Evolutionary conservation across 1,140 invertebrate species (phyloP).

Genomic region (Drosophila ananassae): DNA sequence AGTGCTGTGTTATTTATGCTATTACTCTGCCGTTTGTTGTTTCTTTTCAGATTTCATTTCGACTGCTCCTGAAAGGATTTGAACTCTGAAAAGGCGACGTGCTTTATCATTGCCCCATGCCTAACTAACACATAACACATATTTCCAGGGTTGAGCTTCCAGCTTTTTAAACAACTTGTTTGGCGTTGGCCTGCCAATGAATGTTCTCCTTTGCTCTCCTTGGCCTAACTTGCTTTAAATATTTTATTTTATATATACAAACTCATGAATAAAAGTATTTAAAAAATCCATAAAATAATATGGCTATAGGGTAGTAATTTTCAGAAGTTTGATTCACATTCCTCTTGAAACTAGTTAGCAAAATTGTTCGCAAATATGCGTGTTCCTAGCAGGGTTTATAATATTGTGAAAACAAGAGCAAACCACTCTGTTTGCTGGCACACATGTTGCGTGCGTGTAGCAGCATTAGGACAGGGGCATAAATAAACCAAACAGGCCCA

Average conservation of each 20-base stretch:
- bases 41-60: neutral
- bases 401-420: neutral
- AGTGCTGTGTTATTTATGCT: conserved; percentile 22
- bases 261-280: no score
- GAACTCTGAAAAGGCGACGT: neutral
- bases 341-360: no score
- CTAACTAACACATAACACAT: conserved; percentile 18
- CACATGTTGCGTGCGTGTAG: conserved; percentile 51
- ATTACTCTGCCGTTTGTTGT: conserved; percentile 1
- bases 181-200: neutral
- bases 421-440: neutral
- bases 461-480: no score
- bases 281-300: no score
- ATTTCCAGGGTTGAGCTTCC: conserved; percentile 3
- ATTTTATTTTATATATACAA: neutral
- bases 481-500: conserved; percentile 55
- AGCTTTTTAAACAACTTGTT: conserved; percentile 26
- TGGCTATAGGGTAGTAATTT: no score
- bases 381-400: no score
- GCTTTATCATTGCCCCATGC: conserved; percentile 11
- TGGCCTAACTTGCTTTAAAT: neutral
- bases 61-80: conserved; percentile 11
- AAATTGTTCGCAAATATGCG: no score
- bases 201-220: no score
- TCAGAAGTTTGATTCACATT: no score